phyloP scores from a whole-genome alignment of 2,797 vertebrate genomes.

The Mormyrops attenuatus region DNA sequence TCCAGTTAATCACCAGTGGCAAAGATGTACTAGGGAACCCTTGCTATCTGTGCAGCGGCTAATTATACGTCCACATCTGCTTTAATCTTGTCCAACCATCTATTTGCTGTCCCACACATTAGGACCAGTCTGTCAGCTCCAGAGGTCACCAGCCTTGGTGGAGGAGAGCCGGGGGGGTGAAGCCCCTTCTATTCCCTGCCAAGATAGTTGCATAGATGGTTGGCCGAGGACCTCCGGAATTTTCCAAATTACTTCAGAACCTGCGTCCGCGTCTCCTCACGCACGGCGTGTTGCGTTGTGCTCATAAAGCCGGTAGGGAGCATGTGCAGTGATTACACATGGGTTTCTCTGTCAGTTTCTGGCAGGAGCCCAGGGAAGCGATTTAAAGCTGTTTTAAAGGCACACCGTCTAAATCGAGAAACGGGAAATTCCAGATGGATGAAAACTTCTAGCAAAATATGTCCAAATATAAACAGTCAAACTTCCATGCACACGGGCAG shows the following conservation, averaged over 20 bases:
- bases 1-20: slow-evolving; percentile 55
- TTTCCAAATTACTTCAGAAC: not conserved
- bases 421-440: not conserved
- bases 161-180: not conserved
- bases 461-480: not conserved
- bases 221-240: not conserved
- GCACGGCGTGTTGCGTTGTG: not conserved
- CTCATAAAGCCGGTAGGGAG: not conserved
- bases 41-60: slow-evolving; percentile 47
- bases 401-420: not conserved
- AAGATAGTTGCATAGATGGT: not conserved
- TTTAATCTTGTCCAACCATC: slow-evolving; percentile 51
- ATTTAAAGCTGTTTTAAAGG: not conserved
- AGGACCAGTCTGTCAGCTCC: slow-evolving; percentile 40
- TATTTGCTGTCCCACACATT: slow-evolving; percentile 49
- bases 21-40: slow-evolving; percentile 59
- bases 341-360: not conserved
- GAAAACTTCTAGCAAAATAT: not conserved
- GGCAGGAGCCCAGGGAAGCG: not conserved
- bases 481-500: not conserved
- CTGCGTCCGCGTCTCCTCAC: not conserved
- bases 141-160: not conserved
- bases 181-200: not conserved
- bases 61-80: slow-evolving; percentile 61
- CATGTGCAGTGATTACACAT: not conserved